These are phyloP conservation scores for Ophiodon elongatus DNA, from an alignment of 2,113 vertebrate genomes.

Conservation along the genomic window DNA sequence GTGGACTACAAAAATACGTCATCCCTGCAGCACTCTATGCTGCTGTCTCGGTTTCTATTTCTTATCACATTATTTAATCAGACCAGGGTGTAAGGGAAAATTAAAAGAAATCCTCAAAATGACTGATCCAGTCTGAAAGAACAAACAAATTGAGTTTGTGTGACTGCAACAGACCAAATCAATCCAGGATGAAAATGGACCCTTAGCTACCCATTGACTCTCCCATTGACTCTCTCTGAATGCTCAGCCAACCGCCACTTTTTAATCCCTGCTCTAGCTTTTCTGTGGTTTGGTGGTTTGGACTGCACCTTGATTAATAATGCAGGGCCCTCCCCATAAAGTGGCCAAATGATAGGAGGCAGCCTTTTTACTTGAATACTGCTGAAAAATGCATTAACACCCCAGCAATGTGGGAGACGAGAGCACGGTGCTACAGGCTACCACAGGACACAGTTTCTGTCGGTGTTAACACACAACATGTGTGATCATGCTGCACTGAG, in stretches of 20 bases:
- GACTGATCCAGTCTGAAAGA: not conserved
- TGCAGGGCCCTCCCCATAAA: slow-evolving; percentile 42
- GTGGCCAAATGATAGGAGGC: slow-evolving; percentile 16
- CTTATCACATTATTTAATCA: slow-evolving; percentile 1
- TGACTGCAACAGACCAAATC: slow-evolving; percentile 22
- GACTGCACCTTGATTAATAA: slow-evolving; percentile 57
- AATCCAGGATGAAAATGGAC: not conserved
- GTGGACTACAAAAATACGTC: no score
- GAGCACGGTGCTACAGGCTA: slow-evolving; percentile 16
- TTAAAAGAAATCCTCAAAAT: not conserved
- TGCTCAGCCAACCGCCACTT: slow-evolving; percentile 3
- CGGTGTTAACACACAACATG: not conserved
- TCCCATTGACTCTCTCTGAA: slow-evolving; percentile 22
- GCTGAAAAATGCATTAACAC: slow-evolving; percentile 45
- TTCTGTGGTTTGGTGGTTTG: not conserved
- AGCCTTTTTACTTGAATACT: slow-evolving; percentile 8
- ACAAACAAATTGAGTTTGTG: not conserved
- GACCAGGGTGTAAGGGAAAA: not conserved
- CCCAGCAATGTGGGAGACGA: not conserved
- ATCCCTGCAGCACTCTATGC: not conserved
- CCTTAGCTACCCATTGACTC: not conserved
- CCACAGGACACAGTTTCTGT: not conserved
- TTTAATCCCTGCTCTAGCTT: slow-evolving; percentile 31
- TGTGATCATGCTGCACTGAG: not conserved
- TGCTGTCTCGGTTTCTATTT: not conserved